Evolutionary conservation across 2,113 vertebrate species (phyloP).

Genomic region (Macaca nemestrina): DNA sequence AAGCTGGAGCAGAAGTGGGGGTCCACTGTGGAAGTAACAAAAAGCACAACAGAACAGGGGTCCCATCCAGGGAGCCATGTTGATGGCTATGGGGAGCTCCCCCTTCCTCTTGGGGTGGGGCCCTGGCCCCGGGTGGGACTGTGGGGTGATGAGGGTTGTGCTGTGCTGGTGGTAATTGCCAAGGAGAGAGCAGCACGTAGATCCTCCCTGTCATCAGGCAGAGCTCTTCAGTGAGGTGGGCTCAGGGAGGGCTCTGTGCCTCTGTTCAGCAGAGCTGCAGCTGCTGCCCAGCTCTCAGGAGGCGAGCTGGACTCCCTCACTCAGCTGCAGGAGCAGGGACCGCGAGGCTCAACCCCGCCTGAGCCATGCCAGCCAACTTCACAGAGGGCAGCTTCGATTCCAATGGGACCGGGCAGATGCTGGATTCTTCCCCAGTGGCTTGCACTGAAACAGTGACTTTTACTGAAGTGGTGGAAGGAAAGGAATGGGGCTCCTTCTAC

Average conservation of each 20-base stretch:
- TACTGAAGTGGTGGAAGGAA: constrained; percentile 75
- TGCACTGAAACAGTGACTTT: constrained; percentile 79
- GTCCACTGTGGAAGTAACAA: neutral
- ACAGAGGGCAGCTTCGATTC: constrained; percentile 73
- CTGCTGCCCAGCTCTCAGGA: neutral
- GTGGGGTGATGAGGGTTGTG: neutral
- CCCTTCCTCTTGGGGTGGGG: too few species aligned
- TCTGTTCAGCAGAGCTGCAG: constrained; percentile 64
- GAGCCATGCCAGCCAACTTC: constrained; percentile 77
- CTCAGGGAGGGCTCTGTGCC: constrained; percentile 35
- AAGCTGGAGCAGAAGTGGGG: neutral
- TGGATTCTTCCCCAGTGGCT: constrained; percentile 68
- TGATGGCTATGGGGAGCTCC: neutral
- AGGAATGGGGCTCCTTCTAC: constrained; percentile 85
- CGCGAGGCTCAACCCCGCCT: neutral
- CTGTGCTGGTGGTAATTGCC: neutral
- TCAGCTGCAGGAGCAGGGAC: neutral
- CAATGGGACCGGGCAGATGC: constrained; percentile 14
- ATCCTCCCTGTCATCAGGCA: constrained; percentile 31
- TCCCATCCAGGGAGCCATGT: accelerated
- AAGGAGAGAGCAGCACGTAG: constrained; percentile 22
- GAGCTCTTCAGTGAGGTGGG: constrained; percentile 63
- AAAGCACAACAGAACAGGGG: neutral
- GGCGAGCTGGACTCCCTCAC: constrained; percentile 66
- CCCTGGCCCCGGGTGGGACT: accelerated